Base-by-base conservation (phyloP, 2,797 vertebrate genomes). In the Thalassophryne amazonica region DNA sequence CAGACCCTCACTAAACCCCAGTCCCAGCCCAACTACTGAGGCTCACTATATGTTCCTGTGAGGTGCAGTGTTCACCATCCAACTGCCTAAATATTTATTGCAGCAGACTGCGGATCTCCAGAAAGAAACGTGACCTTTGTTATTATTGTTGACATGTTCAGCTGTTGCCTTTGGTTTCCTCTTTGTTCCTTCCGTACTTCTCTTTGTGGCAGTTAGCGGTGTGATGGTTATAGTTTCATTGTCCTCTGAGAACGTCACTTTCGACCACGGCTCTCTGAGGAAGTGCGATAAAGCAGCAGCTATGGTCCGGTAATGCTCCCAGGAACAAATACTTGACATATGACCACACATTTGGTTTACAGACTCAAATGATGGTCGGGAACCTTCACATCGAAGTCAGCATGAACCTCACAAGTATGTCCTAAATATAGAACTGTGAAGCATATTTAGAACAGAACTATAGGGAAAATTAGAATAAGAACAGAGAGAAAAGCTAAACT, bases 191-290 rank as follows among this genome's bases (percentile, higher is more conserved):
- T 14, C 38, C 11, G 3, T 12, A 17, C 7, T 75, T 62, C 32
- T 55, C 12, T 45, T 46, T 69, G 14, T 23, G 11, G 13, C 7
- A 2, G 20, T 49, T 32, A 51, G n/a, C 9, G 30, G 0, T 4
- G 2, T 0, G 11, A 41, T 8, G 28, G 14, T 60, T 43, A 19
- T 11, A 32, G 41, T 40, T 41, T 27, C 28, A 42, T 52, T 55
- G 52, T 54, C 37, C 33, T 34, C 11, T 16, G 38, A 27, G 16
- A 65, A 57, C 41, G 23, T 58, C 27, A 43, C 17, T 45, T 46
- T 38, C 6, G 12, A 69, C 73, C 77, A 43, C 79, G 85, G 58
- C 46, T 32, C 57, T 78, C 46, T 64, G 73, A 42, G 81, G 72
- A 84, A 84, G 58, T 69, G 32, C 20, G 63, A 80, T 72, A 66